Percentiles rank a stretch among this genome's conserved stretches.
Evolutionary conservation across 2,797 vertebrate species (phyloP).

Genomic region (Tadarida brasiliensis): DNA sequence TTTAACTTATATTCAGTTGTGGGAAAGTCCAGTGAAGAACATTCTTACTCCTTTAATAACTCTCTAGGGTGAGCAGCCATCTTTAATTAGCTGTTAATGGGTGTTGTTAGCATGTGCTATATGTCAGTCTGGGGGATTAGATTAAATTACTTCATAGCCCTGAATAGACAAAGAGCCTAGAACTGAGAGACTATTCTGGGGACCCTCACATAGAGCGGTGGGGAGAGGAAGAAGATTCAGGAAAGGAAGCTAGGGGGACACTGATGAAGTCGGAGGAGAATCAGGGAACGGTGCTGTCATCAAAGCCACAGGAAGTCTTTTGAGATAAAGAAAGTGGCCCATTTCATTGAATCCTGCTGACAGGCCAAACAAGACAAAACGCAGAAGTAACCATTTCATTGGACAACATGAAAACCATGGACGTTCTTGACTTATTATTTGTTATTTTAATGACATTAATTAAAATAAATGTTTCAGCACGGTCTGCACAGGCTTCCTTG

Average conservation of each 20-base stretch:
- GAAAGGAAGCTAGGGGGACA: background rate
- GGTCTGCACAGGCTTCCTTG: background rate
- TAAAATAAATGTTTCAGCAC: background rate
- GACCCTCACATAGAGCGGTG: rapidly evolving
- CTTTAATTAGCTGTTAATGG: background rate
- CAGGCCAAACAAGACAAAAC: background rate
- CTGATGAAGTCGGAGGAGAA: background rate
- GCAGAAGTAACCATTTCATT: background rate
- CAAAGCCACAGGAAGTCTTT: background rate
- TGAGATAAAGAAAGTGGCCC: too few relatives aligned
- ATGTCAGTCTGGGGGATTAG: background rate
- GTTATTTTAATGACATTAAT: slow-evolving; percentile 32
- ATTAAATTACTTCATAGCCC: background rate
- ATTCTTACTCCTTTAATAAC: background rate
- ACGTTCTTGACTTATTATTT: background rate
- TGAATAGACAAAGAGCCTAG: background rate
- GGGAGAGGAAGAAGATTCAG: background rate
- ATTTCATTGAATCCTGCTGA: background rate
- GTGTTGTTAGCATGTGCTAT: too few relatives aligned
- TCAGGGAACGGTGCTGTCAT: rapidly evolving
- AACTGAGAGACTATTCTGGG: background rate
- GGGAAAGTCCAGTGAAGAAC: background rate
- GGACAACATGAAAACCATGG: background rate
- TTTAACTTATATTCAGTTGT: background rate
- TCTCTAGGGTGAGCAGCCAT: background rate